Conservation (phyloP, 2,797 vertebrate genomes). For the Gymnothorax javanicus region DNA sequence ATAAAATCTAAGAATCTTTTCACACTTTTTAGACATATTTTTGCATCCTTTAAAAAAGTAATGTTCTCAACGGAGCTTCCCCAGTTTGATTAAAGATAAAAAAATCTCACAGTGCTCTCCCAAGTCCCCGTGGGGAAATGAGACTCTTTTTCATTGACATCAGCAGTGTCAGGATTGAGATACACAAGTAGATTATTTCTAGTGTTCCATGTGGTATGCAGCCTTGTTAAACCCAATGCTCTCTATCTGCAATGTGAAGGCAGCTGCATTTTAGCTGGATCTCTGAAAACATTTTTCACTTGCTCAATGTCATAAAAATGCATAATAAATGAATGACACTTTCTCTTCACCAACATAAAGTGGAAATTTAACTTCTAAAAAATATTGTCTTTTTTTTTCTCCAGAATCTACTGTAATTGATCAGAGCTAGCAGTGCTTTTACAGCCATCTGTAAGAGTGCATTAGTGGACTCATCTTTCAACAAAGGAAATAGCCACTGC, state of each 20-base stretch:
- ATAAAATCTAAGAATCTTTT: too few species aligned
- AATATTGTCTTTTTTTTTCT: constrained; percentile 49
- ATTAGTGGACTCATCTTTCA: constrained; percentile 55
- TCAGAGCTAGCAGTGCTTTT: constrained; percentile 55
- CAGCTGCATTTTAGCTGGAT: background rate
- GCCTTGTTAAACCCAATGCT: background rate
- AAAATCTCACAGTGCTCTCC: too few species aligned
- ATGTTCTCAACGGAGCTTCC: too few species aligned
- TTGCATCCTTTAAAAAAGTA: too few species aligned
- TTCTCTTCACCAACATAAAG: constrained; percentile 51
- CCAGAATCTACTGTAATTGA: constrained; percentile 54
- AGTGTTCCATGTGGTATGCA: background rate
- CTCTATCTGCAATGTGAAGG: background rate
- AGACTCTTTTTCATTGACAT: too few species aligned
- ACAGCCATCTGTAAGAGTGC: constrained; percentile 46
- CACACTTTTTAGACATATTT: too few species aligned
- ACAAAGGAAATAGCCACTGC: constrained; percentile 45
- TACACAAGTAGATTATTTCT: too few species aligned
- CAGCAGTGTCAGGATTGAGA: background rate
- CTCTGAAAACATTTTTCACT: background rate
- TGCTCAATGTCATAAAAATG: constrained; percentile 20
- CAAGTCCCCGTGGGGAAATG: too few species aligned
- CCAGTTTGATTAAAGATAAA: too few species aligned
- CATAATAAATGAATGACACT: constrained; percentile 48
- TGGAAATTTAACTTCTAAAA: constrained; percentile 42